These are phyloP conservation scores for Malurus splendens DNA, from an alignment of 2,797 vertebrate genomes.

Conservation along the genomic window DNA sequence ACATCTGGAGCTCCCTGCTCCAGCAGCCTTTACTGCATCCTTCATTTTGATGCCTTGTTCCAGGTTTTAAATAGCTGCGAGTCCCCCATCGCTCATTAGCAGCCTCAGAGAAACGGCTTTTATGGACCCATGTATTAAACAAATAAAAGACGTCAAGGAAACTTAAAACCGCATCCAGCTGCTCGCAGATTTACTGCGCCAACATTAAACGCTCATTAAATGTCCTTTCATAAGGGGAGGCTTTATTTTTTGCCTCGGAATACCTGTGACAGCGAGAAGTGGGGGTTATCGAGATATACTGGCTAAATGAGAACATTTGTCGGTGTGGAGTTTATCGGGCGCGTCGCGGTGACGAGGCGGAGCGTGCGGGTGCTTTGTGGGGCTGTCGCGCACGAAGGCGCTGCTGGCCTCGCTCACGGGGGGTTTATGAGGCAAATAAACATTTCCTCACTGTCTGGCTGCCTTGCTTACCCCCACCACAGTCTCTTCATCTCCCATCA, in stretches of 20 bases:
- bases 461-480: background rate
- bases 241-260: slow-evolving; percentile 29
- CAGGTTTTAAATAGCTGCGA: slow-evolving; percentile 18
- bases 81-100: slow-evolving; percentile 40
- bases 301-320: slow-evolving; percentile 19
- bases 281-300: background rate
- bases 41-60: slow-evolving; percentile 43
- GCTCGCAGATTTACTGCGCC: slow-evolving; percentile 42
- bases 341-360: background rate
- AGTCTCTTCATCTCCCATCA: background rate
- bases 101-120: slow-evolving; percentile 17
- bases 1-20: slow-evolving; percentile 42
- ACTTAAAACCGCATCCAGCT: slow-evolving; percentile 42
- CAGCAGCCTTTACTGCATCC: slow-evolving; percentile 30
- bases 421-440: slow-evolving; percentile 16
- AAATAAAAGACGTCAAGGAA: slow-evolving; percentile 49
- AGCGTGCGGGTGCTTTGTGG: background rate
- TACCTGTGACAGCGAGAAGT: slow-evolving; percentile 33
- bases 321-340: background rate
- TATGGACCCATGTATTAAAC: slow-evolving; percentile 48
- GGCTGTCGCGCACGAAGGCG: background rate
- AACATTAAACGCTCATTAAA: slow-evolving; percentile 28
- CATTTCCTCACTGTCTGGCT: background rate
- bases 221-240: slow-evolving; percentile 16
- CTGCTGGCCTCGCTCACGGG: background rate